phyloP scores from a whole-genome alignment of 2,888 invertebrate genomes.

The Drosophila mettleri region DNA sequence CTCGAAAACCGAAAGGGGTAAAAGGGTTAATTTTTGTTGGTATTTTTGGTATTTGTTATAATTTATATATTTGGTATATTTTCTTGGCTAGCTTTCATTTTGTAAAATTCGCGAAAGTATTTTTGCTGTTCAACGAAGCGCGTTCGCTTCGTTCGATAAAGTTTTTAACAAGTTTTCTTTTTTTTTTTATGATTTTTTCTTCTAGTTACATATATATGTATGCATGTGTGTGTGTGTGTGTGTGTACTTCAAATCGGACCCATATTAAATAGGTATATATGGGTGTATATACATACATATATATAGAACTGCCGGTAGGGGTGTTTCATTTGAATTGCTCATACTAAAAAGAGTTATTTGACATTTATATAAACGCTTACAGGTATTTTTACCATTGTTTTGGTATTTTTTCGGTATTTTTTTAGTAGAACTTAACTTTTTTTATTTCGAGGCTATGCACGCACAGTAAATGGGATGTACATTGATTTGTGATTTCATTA shows the following conservation, averaged over 20 bases:
- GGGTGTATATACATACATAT: slow-evolving; percentile 5
- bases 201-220: slow-evolving; percentile 1
- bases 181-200: slow-evolving; percentile 17
- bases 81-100: slow-evolving; percentile 35
- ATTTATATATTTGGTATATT: slow-evolving; percentile 7
- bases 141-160: slow-evolving; percentile 42
- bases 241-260: slow-evolving; percentile 27
- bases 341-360: slow-evolving; percentile 47
- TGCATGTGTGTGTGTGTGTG: neutral
- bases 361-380: slow-evolving; percentile 51
- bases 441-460: slow-evolving; percentile 29
- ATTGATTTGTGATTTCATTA: slow-evolving; percentile 15
- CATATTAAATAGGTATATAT: slow-evolving; percentile 42
- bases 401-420: neutral
- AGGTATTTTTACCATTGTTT: slow-evolving; percentile 7
- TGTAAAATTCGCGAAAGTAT: slow-evolving; percentile 61
- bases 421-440: slow-evolving; percentile 29
- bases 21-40: neutral
- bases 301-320: slow-evolving; percentile 72
- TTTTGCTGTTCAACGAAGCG: slow-evolving; percentile 18
- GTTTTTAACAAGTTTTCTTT: slow-evolving; percentile 36
- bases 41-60: neutral
- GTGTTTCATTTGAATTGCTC: slow-evolving; percentile 67
- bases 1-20: slow-evolving; percentile 14
- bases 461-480: slow-evolving; percentile 29